Conservation (phyloP, 2,113 vertebrate genomes). For the Anoura caudifer region DNA sequence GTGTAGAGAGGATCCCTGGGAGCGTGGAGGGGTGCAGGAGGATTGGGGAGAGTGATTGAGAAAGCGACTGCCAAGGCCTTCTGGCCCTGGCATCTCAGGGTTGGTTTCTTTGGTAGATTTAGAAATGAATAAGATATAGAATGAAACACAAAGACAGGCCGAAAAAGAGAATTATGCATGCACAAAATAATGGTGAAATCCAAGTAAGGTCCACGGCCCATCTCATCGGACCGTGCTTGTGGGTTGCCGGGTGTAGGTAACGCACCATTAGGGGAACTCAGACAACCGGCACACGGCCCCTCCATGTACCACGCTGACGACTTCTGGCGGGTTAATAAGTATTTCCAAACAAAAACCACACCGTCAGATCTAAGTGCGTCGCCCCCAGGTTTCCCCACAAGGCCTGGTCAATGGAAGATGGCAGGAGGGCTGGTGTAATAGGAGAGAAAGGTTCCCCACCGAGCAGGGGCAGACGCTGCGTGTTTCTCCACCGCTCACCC, state of each 20-base stretch:
- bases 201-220: neutral
- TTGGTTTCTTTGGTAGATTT: neutral
- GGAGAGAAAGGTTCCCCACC: rapidly evolving
- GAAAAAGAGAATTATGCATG: neutral
- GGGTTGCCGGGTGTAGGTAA: neutral
- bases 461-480: rapidly evolving
- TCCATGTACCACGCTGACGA: rapidly evolving
- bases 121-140: neutral
- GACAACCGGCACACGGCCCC: neutral
- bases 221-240: rapidly evolving
- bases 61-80: neutral
- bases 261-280: rapidly evolving
- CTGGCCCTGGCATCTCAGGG: neutral
- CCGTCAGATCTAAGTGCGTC: neutral
- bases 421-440: no score
- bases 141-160: neutral
- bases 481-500: neutral
- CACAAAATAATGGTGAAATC: neutral
- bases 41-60: rapidly evolving
- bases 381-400: neutral
- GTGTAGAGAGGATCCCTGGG: neutral
- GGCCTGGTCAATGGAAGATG: rapidly evolving
- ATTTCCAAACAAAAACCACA: slow-evolving; percentile 16
- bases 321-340: neutral
- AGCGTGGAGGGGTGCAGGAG: no score